These are phyloP conservation scores for Colius striatus DNA, from an alignment of 2,113 vertebrate genomes.

Conservation along the genomic window DNA sequence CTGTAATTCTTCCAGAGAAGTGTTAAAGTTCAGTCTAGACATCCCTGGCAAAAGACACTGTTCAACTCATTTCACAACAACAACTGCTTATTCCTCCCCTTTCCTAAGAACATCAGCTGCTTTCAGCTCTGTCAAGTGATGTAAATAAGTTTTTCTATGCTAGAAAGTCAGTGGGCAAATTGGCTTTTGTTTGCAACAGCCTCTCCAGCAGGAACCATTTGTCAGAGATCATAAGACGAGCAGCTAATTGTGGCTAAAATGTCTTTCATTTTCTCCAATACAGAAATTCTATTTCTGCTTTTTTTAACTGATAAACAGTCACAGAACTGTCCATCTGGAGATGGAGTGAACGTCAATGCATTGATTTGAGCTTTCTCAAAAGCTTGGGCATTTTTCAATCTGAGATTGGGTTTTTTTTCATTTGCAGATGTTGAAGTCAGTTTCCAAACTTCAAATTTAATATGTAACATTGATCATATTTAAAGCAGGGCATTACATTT, in stretches of 20 bases:
- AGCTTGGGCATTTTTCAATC: not conserved
- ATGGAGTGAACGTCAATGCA: not conserved
- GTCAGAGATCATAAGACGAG: slow-evolving; percentile 32
- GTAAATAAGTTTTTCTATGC: slow-evolving; percentile 25
- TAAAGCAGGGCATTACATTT: not conserved
- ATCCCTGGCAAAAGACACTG: not conserved
- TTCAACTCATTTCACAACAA: slow-evolving; percentile 12
- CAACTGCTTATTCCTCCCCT: slow-evolving; percentile 34
- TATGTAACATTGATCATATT: not conserved
- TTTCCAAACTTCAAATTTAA: not conserved
- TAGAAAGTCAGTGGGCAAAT: slow-evolving; percentile 36
- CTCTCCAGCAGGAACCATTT: slow-evolving; percentile 11
- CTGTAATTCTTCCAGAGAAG: not conserved
- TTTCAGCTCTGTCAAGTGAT: slow-evolving; percentile 24
- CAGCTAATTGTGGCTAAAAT: slow-evolving; percentile 25
- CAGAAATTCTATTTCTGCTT: slow-evolving; percentile 18
- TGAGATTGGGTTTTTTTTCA: not conserved
- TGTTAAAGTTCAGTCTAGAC: not conserved
- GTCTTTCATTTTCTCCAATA: not conserved
- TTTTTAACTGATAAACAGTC: not conserved
- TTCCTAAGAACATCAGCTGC: slow-evolving; percentile 9
- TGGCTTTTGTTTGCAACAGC: not conserved
- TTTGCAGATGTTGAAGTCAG: not conserved
- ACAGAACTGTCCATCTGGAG: not conserved
- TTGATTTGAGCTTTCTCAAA: not conserved